Percentiles rank a stretch among this genome's conserved stretches.
Conservation (phyloP, 2,888 invertebrate species). For the Tridacna crocea region DNA sequence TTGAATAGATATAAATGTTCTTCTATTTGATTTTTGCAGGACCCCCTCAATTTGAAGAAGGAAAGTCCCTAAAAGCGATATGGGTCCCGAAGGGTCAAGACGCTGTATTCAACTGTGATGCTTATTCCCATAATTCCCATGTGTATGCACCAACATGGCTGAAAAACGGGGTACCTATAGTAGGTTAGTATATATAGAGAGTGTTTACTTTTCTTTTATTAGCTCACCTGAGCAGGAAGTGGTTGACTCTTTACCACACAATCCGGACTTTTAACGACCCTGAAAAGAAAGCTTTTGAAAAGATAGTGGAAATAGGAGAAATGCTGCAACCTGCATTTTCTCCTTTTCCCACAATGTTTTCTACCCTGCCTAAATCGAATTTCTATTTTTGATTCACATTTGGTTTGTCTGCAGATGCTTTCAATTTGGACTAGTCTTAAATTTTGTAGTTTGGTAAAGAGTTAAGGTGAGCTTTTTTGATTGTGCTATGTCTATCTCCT, state of each 20-base stretch:
- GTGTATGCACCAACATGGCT: conserved; percentile 22
- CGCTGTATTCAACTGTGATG: conserved; percentile 30
- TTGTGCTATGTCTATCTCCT: no score
- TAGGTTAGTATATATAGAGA: conserved; percentile 23
- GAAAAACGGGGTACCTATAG: conserved; percentile 18
- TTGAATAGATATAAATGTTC: not conserved
- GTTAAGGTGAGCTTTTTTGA: no score
- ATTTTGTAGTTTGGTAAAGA: no score
- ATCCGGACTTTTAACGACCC: no score
- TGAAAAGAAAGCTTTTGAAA: not conserved
- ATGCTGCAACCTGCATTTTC: no score
- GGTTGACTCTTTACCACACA: no score
- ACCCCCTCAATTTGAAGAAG: conserved; percentile 26
- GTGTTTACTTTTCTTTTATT: not conserved
- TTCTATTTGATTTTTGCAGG: conserved; percentile 24
- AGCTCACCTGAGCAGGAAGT: not conserved
- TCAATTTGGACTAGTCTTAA: no score
- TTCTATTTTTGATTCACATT: no score
- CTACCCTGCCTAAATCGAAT: no score
- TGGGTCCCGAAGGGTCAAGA: conserved; percentile 21
- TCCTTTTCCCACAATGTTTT: no score
- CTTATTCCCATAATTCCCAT: conserved; percentile 26
- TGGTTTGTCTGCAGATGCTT: no score
- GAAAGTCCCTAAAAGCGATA: not conserved
- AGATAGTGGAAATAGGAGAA: not conserved